Percentiles rank a stretch among this genome's conserved stretches.
phyloP scores from a whole-genome alignment of 2,888 invertebrate genomes.

The Ormyrus pomaceus region DNA sequence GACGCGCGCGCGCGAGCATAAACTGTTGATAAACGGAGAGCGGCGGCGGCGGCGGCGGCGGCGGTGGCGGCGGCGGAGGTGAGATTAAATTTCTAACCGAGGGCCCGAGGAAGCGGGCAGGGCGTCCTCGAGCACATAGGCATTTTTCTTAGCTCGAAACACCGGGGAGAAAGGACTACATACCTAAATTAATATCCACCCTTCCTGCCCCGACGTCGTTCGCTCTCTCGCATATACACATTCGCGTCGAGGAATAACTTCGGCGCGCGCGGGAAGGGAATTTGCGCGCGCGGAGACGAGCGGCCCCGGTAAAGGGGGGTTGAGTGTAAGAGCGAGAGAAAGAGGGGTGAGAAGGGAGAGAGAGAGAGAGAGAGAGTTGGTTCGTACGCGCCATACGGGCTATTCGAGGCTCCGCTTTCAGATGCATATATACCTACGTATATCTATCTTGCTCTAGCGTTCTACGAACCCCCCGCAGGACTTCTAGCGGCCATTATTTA shows the following conservation, averaged over 20 bases:
- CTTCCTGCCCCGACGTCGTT: conserved; percentile 51
- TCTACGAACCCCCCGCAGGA: conserved; percentile 64
- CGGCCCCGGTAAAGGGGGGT: conserved; percentile 35
- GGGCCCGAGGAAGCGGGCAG: conserved; percentile 29
- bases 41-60: conserved; percentile 20
- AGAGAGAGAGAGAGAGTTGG: conserved; percentile 40
- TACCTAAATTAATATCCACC: conserved; percentile 73
- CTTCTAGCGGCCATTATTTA: conserved; percentile 74
- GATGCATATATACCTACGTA: conserved; percentile 6
- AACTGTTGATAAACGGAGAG: conserved; percentile 56
- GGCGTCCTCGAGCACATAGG: conserved; percentile 56
- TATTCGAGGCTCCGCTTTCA: conserved; percentile 57
- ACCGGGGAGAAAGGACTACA: conserved; percentile 61
- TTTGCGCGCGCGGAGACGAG: conserved; percentile 57
- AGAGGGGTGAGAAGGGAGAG: conserved; percentile 22
- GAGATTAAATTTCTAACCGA: conserved; percentile 74
- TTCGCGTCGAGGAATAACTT: conserved; percentile 51
- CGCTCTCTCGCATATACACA: conserved; percentile 32
- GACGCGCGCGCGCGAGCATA: conserved; percentile 37
- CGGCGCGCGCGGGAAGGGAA: conserved; percentile 58
- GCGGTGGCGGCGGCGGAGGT: conserved; percentile 36
- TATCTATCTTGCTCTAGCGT: background rate
- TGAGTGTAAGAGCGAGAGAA: conserved; percentile 27
- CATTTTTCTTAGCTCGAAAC: conserved; percentile 73
- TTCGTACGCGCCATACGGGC: conserved; percentile 61